phyloP scores from a whole-genome alignment of 2,113 vertebrate genomes.

The Otocyon megalotis region DNA sequence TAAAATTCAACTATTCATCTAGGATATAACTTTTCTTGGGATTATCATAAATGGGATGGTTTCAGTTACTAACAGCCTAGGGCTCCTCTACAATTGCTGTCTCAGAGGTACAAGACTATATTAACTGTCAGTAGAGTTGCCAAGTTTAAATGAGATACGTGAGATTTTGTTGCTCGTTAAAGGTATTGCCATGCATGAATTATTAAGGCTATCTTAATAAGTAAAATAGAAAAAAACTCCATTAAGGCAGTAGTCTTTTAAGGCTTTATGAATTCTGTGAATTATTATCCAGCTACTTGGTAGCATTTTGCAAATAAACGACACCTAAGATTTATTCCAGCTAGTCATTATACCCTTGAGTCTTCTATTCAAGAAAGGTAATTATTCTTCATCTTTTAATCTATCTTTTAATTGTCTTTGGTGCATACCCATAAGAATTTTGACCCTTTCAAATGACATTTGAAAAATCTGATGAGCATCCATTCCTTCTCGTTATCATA shows the following conservation, averaged over 20 bases:
- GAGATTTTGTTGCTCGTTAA: slow-evolving; percentile 80
- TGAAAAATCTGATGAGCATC: slow-evolving; percentile 57
- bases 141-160: slow-evolving; percentile 76
- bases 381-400: slow-evolving; percentile 73
- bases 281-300: slow-evolving; percentile 73
- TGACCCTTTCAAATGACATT: slow-evolving; percentile 63
- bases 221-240: slow-evolving; percentile 78
- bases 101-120: slow-evolving; percentile 52
- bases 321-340: slow-evolving; percentile 74
- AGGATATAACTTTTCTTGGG: slow-evolving; percentile 58
- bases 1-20: slow-evolving; percentile 61
- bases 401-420: slow-evolving; percentile 74
- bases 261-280: slow-evolving; percentile 79
- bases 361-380: slow-evolving; percentile 70
- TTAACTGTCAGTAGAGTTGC: slow-evolving; percentile 70
- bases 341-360: slow-evolving; percentile 65
- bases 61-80: slow-evolving; percentile 68
- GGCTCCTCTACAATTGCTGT: slow-evolving; percentile 73
- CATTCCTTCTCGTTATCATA: slow-evolving; percentile 6
- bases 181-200: slow-evolving; percentile 80
- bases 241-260: slow-evolving; percentile 75
- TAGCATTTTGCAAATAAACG: slow-evolving; percentile 74
- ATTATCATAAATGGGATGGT: slow-evolving; percentile 67
- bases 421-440: slow-evolving; percentile 65
- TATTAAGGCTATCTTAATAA: slow-evolving; percentile 82